These are phyloP conservation scores for Cryptus armator DNA, from an alignment of 2,888 invertebrate genomes.

Conservation along the genomic window DNA sequence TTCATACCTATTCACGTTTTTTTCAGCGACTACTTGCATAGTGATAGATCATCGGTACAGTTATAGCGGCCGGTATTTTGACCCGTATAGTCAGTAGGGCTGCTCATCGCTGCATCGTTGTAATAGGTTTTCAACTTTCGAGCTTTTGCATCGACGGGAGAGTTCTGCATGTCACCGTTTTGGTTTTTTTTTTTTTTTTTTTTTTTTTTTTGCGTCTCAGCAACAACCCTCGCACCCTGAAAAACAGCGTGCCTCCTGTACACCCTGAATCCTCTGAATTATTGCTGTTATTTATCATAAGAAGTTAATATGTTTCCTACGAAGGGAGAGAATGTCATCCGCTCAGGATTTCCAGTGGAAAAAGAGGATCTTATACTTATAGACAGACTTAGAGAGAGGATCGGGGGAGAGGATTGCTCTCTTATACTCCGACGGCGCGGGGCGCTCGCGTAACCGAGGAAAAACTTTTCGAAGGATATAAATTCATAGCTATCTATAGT, in stretches of 20 bases:
- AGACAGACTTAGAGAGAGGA: not conserved
- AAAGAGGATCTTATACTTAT: constrained; percentile 18
- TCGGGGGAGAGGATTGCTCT: constrained; percentile 8
- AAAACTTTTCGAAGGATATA: constrained; percentile 58
- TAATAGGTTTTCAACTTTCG: not conserved
- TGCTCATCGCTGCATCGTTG: not conserved
- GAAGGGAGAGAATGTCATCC: constrained; percentile 8
- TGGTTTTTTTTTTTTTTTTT: not conserved
- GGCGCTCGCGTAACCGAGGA: not conserved
- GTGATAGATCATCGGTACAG: constrained; percentile 6
- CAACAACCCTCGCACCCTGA: not conserved
- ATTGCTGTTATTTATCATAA: constrained; percentile 40
- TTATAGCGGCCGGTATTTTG: not conserved
- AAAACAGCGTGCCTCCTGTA: not conserved
- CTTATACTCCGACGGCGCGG: not conserved
- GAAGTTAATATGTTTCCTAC: constrained; percentile 35
- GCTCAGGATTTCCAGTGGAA: constrained; percentile 5
- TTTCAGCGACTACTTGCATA: constrained; percentile 2
- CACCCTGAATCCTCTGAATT: constrained; percentile 3
- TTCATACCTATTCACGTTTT: constrained; percentile 35
- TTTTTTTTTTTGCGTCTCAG: not conserved
- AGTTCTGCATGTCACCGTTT: not conserved
- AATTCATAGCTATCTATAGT: constrained; percentile 57
- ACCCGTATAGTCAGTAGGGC: too few species aligned
- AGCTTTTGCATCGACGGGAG: not conserved